Percentiles rank a stretch among this genome's conserved stretches.
Evolutionary conservation across 2,888 invertebrate species (phyloP).

Genomic region (Eledona agricola): DNA sequence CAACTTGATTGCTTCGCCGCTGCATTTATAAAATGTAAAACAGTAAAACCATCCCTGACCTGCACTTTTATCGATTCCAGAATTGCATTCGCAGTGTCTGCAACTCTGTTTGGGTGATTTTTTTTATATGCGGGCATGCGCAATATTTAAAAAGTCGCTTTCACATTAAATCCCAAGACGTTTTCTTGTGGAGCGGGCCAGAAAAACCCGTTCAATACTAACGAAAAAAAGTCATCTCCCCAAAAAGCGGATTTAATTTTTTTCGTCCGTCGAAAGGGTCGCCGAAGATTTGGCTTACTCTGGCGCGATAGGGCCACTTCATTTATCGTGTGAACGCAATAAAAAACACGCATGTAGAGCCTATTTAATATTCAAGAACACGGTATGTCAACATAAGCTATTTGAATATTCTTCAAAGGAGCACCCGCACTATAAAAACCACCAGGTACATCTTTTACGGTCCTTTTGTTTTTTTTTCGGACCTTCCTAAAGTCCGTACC

Average conservation of each 20-base stretch:
- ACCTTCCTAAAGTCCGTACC: constrained; percentile 52
- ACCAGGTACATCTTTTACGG: constrained; percentile 57
- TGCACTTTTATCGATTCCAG: constrained; percentile 55
- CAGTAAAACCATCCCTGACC: constrained; percentile 47
- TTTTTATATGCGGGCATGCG: constrained; percentile 42
- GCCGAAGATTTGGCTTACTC: constrained; percentile 26
- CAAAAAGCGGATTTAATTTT: constrained; percentile 15
- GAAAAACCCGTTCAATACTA: constrained; percentile 21
- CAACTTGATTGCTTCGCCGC: too few relatives aligned
- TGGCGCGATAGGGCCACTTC: constrained; percentile 42
- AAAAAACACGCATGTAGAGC: constrained; percentile 56
- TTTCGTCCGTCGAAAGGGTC: constrained; percentile 11
- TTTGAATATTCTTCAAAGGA: constrained; percentile 53
- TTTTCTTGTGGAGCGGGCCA: constrained; percentile 9
- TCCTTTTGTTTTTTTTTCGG: constrained; percentile 55
- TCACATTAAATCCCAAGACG: constrained; percentile 11
- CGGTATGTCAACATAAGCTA: constrained; percentile 60
- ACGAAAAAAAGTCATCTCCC: constrained; percentile 19
- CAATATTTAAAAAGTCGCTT: constrained; percentile 27
- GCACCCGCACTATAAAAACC: constrained; percentile 60
- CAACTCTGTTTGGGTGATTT: constrained; percentile 48
- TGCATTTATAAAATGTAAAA: too few relatives aligned
- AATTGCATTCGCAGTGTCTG: constrained; percentile 48
- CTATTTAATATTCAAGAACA: constrained; percentile 63
- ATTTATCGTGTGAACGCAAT: constrained; percentile 59